Evolutionary conservation across 2,113 vertebrate genomes (phyloP).

Genomic region (Cairina moschata): DNA sequence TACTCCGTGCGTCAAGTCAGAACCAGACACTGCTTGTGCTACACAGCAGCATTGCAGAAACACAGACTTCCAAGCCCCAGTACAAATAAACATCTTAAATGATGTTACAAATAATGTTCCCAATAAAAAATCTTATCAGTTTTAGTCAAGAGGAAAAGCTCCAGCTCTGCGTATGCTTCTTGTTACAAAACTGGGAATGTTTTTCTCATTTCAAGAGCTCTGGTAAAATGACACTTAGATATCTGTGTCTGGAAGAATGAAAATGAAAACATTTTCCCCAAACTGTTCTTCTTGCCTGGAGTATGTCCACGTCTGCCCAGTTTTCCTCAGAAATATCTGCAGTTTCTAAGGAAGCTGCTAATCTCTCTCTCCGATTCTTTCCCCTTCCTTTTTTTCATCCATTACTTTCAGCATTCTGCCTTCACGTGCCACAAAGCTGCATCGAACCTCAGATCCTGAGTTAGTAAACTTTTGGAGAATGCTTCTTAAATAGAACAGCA

Average conservation of each 20-base stretch:
- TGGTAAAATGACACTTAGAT: neutral
- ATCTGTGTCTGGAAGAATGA: neutral
- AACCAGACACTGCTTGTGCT: neutral
- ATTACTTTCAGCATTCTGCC: neutral
- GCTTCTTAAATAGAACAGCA: neutral
- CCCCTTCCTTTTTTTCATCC: neutral
- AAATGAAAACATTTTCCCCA: neutral
- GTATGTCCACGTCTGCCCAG: neutral
- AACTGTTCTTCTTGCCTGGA: neutral
- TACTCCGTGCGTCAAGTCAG: neutral
- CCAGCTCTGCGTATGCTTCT: neutral
- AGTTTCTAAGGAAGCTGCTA: conserved; percentile 28
- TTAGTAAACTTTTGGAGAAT: neutral
- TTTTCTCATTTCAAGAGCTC: neutral
- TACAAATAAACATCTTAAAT: neutral
- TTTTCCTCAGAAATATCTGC: conserved; percentile 19
- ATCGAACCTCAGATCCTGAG: neutral
- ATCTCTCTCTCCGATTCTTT: neutral
- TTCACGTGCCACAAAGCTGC: neutral
- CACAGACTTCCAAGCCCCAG: neutral
- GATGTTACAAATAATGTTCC: neutral
- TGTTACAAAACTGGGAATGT: neutral
- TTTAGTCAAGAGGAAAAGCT: neutral
- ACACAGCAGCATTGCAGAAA: neutral
- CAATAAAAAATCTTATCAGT: neutral